Base-by-base conservation (phyloP, 2,113 vertebrate species). In the Thymallus thymallus region DNA sequence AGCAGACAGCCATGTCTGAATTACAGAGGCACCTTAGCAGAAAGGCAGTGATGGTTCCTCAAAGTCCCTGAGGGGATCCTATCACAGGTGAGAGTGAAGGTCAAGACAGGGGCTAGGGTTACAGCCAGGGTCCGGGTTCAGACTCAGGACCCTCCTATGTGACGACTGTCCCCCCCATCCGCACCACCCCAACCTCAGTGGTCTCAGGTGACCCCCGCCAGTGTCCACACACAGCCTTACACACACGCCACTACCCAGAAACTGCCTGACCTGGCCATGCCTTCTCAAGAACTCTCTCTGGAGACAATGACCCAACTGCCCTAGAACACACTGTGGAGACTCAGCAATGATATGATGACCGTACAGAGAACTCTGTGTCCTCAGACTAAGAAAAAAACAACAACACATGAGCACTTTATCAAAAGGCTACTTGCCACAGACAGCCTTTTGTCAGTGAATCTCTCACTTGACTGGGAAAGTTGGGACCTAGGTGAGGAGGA, bases 391-490 rank as follows among this genome's bases (percentile, higher is more conserved):
- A 51, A 24, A 35, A 51, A 51, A 24, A 48, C 67, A 48, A 48
- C 6, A 22, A 22, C 24, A 14, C 41, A 32, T 5, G 14, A 35
- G 45, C 2, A 48, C 73, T 65, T 64, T 80, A 55, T 23, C 67
- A 80, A 24, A 76, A 72, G 71, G 76, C 74, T 86, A 32, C 51
- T 48, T 73, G 60, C 77, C 72, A 82, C 73, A 82, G 72, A 72
- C 48, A 76, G 79, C 73, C 73, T 51, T 51, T 4, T 4, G 68
- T 60, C 55, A 26, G 71, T 68, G 62, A 88, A 86, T 83, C 75
- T 90, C 80, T 81, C 88, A 86, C 81, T 78, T 73, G 58, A 72
- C 78, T 86, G 88, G 41, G 68, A 88, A 77, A 88, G 73, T 80
- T 89, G 56, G 73, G 64, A 78, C 80, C 83, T 64, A 22, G 76